These are phyloP conservation scores for Clupea harengus DNA, from an alignment of 2,113 vertebrate species.

Conservation along the genomic window DNA sequence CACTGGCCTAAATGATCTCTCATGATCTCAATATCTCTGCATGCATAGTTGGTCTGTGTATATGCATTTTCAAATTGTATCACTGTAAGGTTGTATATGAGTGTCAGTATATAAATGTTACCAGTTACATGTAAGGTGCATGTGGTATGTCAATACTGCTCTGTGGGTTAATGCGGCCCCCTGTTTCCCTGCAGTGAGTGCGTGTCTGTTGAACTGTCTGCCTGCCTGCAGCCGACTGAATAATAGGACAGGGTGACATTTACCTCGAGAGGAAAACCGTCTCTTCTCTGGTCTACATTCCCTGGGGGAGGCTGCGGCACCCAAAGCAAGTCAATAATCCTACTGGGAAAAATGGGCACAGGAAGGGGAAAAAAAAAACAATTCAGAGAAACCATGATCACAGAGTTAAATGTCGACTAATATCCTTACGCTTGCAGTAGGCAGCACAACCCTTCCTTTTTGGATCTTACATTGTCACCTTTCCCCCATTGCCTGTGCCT, in stretches of 20 bases:
- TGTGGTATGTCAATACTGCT: not conserved
- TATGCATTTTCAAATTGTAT: not conserved
- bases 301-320: not conserved
- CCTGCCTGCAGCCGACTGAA: not conserved
- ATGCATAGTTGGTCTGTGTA: not conserved
- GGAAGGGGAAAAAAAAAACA: not conserved
- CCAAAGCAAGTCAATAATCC: constrained; percentile 4
- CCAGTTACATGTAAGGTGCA: not conserved
- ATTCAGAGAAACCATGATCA: not conserved
- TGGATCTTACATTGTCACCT: not conserved
- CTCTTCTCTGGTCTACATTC: constrained; percentile 5
- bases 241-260: constrained; percentile 13
- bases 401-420: not conserved
- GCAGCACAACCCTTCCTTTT: not conserved
- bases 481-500: not conserved
- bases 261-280: not conserved
- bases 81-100: not conserved
- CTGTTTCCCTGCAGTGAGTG: not conserved
- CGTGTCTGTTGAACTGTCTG: not conserved
- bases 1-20: not conserved
- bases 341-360: not conserved
- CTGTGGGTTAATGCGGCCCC: not conserved
- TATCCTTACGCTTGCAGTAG: not conserved
- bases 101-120: not conserved
- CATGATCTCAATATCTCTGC: not conserved